A percentile compares a stretch with the other conserved stretches of the same genome.
phyloP scores from a whole-genome alignment of 2,113 vertebrate genomes.

The Heptranchias perlo region DNA sequence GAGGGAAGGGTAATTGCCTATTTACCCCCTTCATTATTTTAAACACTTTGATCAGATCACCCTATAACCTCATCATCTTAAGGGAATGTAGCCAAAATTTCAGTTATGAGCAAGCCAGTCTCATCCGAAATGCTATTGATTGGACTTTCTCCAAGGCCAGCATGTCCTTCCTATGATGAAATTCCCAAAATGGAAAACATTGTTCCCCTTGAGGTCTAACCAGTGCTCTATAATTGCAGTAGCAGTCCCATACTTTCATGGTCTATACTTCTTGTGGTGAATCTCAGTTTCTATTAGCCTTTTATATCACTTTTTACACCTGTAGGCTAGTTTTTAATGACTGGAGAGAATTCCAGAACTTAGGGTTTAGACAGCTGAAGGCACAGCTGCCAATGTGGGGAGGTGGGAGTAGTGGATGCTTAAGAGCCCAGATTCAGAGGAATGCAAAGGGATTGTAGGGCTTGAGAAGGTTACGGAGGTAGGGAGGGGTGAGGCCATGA shows the following conservation, averaged over 20 bases:
- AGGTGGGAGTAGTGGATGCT: neutral
- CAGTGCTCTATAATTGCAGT: neutral
- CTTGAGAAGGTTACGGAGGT: neutral
- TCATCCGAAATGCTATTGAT: too few species aligned
- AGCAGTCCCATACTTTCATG: neutral
- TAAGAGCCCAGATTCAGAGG: neutral
- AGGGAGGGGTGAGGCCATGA: neutral
- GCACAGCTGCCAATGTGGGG: neutral
- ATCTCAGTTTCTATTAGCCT: neutral
- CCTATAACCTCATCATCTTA: neutral
- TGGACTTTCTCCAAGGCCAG: neutral
- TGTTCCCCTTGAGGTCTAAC: neutral
- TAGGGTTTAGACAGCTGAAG: neutral
- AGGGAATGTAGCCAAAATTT: neutral
- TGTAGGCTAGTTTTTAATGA: neutral
- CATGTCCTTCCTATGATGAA: neutral
- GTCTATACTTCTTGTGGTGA: neutral
- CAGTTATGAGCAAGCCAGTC: too few species aligned
- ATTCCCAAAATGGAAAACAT: neutral
- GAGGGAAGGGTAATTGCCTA: neutral
- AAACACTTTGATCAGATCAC: neutral
- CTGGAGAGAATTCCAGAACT: neutral
- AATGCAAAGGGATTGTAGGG: neutral
- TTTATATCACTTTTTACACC: neutral
- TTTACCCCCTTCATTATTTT: neutral